Evolutionary conservation across 2,888 invertebrate species (phyloP).

Genomic region (Phortica magna): DNA sequence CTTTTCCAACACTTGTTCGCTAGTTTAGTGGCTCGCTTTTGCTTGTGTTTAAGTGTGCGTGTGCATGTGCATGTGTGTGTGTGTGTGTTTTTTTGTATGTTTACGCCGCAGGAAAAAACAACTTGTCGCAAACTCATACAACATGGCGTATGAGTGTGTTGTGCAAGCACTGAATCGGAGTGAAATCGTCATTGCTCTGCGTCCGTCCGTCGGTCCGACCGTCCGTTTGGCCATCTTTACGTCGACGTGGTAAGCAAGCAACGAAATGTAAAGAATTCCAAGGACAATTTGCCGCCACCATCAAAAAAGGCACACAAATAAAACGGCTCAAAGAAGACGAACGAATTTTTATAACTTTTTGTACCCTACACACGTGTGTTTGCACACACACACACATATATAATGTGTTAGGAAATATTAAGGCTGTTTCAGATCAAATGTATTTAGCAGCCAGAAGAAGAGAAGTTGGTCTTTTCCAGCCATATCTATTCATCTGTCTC

Average conservation of each 20-base stretch:
- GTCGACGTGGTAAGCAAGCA: neutral
- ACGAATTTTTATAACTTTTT: neutral
- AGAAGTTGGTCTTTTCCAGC: too few species aligned
- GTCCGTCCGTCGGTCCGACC: too few species aligned
- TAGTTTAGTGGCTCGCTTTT: too few species aligned
- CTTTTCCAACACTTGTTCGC: neutral
- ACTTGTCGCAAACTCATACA: constrained; percentile 1
- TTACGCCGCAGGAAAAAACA: neutral
- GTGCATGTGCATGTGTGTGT: neutral
- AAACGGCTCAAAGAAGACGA: neutral
- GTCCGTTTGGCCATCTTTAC: neutral
- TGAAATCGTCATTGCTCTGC: neutral
- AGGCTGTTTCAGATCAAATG: too few species aligned
- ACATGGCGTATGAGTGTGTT: constrained; percentile 3
- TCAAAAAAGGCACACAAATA: neutral
- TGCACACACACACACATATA: too few species aligned
- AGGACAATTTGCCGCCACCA: neutral
- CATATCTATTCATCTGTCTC: too few species aligned
- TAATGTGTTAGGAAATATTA: too few species aligned
- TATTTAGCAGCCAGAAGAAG: too few species aligned
- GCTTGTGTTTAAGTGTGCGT: neutral
- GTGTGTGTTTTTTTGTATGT: neutral
- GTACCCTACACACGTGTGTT: neutral
- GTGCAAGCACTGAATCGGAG: neutral
- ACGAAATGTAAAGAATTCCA: too few species aligned